Evolutionary conservation across 2,797 vertebrate genomes (phyloP).

Genomic region (Otolemur crassicaudatus): DNA sequence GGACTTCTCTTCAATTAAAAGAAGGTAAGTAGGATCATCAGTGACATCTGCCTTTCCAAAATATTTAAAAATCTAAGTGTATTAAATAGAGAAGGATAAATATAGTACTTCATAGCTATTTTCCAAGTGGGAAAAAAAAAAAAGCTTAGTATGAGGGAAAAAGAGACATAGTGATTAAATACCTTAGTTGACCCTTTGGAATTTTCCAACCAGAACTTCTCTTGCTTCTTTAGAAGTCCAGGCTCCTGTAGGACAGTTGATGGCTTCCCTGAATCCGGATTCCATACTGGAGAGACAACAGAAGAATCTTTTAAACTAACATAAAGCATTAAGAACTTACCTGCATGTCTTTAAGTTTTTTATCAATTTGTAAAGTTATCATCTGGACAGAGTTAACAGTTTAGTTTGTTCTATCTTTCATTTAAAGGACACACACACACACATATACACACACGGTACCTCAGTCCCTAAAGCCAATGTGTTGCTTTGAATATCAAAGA

Average conservation of each 20-base stretch:
- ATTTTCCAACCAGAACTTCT: background rate
- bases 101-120: constrained; percentile 8
- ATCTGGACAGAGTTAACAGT: background rate
- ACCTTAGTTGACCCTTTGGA: background rate
- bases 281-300: background rate
- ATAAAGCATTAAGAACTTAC: background rate
- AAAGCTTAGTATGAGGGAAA: background rate
- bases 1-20: background rate
- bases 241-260: background rate
- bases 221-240: constrained; percentile 29
- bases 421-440: background rate
- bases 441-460: background rate
- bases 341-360: background rate
- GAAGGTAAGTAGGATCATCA: background rate
- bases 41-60: background rate
- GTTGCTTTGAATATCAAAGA: background rate
- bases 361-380: background rate
- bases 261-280: background rate
- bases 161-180: background rate
- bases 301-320: background rate
- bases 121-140: constrained; percentile 25
- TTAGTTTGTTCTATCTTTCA: constrained; percentile 26
- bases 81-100: background rate
- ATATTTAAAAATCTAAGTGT: background rate
- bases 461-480: background rate